These are phyloP conservation scores for Lepidocyrtinus sp. DNA, from an alignment of 2,888 invertebrate species.

Conservation along the genomic window DNA sequence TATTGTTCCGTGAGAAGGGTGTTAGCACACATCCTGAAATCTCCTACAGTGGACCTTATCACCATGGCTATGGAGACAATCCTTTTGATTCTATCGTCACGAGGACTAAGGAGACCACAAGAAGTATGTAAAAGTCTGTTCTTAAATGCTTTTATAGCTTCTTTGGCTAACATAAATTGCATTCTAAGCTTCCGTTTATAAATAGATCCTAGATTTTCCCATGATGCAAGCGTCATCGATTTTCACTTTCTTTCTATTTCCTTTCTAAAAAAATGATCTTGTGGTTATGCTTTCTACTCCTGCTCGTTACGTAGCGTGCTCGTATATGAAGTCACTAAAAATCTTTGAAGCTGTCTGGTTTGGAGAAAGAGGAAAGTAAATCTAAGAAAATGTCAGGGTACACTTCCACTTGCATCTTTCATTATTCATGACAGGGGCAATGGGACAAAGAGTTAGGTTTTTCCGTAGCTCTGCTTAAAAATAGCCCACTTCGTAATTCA, in stretches of 20 bases:
- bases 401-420: too few species aligned
- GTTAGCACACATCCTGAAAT: constrained; percentile 63
- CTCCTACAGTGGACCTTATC: constrained; percentile 81
- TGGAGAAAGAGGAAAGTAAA: too few species aligned
- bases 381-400: too few species aligned
- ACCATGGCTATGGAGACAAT: constrained; percentile 87
- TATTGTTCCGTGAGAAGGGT: constrained; percentile 64
- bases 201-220: neutral
- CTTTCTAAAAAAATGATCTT: neutral
- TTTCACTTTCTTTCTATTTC: neutral
- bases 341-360: too few species aligned
- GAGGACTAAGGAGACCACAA: constrained; percentile 86
- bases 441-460: too few species aligned
- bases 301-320: too few species aligned
- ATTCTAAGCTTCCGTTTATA: constrained; percentile 7
- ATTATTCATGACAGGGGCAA: too few species aligned
- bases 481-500: too few species aligned
- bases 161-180: constrained; percentile 12
- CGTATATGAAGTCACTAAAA: too few species aligned
- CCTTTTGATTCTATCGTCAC: constrained; percentile 88
- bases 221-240: neutral
- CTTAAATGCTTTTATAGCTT: constrained; percentile 1
- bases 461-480: too few species aligned
- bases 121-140: constrained; percentile 79
- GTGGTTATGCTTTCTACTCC: too few species aligned